Percentiles rank a stretch among this genome's conserved stretches.
Conservation (phyloP, 2,888 invertebrate genomes). For the Cyaniris semiargus region DNA sequence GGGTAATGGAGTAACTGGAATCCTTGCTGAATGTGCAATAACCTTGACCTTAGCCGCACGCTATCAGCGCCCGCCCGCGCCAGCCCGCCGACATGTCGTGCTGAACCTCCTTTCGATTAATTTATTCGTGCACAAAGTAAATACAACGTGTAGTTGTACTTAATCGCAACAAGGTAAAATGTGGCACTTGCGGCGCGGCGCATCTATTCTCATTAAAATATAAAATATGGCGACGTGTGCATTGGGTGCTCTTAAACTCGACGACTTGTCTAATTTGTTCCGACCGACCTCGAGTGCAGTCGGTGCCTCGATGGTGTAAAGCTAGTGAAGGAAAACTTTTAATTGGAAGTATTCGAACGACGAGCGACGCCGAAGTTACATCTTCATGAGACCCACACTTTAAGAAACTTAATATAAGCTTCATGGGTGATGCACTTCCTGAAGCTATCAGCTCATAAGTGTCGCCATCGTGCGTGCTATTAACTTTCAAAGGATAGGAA, state of each 20-base stretch:
- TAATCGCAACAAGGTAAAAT: not conserved
- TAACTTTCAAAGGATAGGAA: not conserved
- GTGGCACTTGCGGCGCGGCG: not conserved
- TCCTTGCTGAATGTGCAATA: conserved; percentile 12
- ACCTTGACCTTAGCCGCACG: conserved; percentile 25
- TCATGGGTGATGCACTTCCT: not conserved
- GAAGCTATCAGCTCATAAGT: not conserved
- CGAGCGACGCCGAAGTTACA: conserved; percentile 3
- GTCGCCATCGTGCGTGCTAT: not conserved
- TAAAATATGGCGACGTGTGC: not conserved
- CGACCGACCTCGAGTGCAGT: not conserved
- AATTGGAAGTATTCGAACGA: conserved; percentile 6
- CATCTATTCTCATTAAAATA: not conserved
- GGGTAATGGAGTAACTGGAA: conserved; percentile 13
- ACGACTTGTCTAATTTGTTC: not conserved
- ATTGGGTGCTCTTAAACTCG: not conserved
- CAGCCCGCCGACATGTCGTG: not conserved
- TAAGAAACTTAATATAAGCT: not conserved
- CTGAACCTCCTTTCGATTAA: conserved; percentile 13
- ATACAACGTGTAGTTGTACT: not conserved
- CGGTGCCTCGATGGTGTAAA: not conserved
- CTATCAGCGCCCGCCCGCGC: conserved; percentile 5
- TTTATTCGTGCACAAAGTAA: not conserved
- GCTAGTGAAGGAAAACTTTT: conserved; percentile 4
- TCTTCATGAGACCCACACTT: not conserved